Evolutionary conservation across 2,888 invertebrate species (phyloP).

Genomic region (Metacarcinus magister): DNA sequence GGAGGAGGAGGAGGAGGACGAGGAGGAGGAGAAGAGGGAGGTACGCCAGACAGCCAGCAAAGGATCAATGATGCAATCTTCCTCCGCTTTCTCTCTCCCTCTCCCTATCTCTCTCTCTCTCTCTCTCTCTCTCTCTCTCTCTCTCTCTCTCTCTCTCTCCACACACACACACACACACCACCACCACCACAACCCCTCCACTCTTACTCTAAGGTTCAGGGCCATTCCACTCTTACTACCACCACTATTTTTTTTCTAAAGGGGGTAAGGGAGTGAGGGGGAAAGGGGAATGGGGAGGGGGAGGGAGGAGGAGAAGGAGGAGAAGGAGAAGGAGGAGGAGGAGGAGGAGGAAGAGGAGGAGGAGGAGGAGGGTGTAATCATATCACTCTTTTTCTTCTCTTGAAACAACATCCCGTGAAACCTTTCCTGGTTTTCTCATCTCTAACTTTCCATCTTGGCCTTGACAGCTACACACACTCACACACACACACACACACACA

Average conservation of each 20-base stretch:
- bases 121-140: background rate
- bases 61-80: constrained; percentile 15
- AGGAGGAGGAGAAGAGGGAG: background rate
- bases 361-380: background rate
- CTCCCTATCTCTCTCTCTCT: constrained; percentile 63
- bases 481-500: background rate
- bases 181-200: background rate
- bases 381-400: background rate
- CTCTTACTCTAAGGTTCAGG: background rate
- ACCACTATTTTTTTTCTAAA: background rate
- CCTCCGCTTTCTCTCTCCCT: constrained; percentile 14
- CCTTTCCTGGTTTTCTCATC: background rate
- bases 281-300: too few relatives aligned
- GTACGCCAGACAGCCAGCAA: background rate
- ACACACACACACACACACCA: constrained; percentile 27
- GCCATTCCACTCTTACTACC: background rate
- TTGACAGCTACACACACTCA: background rate
- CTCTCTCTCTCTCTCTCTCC: background rate
- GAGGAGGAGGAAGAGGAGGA: too few relatives aligned
- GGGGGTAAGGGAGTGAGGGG: too few relatives aligned
- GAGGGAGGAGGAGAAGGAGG: too few relatives aligned
- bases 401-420: background rate
- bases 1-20: too few relatives aligned
- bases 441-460: background rate
- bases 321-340: too few relatives aligned